Evolutionary conservation across 2,888 invertebrate genomes (phyloP), one percentile per base, ranked within the genome.

Genomic region (Hyposoter dolosus): DNA sequence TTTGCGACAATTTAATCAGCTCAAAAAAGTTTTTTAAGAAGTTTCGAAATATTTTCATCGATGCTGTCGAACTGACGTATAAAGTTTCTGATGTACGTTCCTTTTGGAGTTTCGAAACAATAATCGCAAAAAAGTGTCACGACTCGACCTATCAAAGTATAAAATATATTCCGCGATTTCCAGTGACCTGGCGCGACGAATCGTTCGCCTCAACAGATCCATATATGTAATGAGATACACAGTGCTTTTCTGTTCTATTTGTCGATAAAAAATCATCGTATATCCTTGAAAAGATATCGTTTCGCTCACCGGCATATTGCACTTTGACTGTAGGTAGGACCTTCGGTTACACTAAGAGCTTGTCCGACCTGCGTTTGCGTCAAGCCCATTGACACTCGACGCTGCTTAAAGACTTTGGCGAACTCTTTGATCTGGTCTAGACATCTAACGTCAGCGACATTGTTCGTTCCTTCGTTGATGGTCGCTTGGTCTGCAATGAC

Each of bases 291-390:
- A 50, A 60, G 43, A 28, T 9, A 47, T 63, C 12, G 47, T 23
- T 45, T 65, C 9, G 82, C 95, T 95, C 96, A 99, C 99, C 99
- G 98, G 98, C 99, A 99, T 94, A 99, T 99, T 91, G 99, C 99
- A 95, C 99, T 99, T 96, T 99, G 99, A 95, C 99, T 99, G 95
- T 99, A 99, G 75, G 99, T 99, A 47, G 99, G 99, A 79, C 99
- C 99, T 95, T 99, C 99, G 32, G 99, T 99, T 82, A 98, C 97
- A 88, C 98, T 99, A 15, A 99, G 95, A 60, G 99, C 99, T 94
- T 99, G 99, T n/a, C 98, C 98, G 79, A 98, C 98, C 95, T 99
- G 99, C 0, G 99, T 99, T 94, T 99, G 99, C 63, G 99, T 99
- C 86, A 99, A 95, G 80, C 99, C 99, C 89, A 99, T 95, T 15